Evolutionary conservation across 2,113 vertebrate genomes (phyloP).

Genomic region (Pan troglodytes): NHGRI_mPanTro3-v2.1_pri NC_072404.2:97164501-97165000

Average conservation of each 20-base stretch:
- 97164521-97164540: not conserved
- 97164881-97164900: not conserved
- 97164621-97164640: not conserved
- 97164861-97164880: not conserved
- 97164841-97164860: not conserved
- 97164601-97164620: not conserved
- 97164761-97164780: not conserved
- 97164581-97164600: constrained; percentile 17
- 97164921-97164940: not conserved
- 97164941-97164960: not conserved
- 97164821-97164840: not conserved
- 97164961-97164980: not conserved
- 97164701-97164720: not conserved
- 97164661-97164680: not conserved
- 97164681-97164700: not conserved
- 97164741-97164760: not conserved
- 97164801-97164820: not conserved
- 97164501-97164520: not conserved
- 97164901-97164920: not conserved
- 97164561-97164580: not conserved
- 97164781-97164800: not conserved
- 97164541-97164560: not conserved
- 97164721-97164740: not conserved
- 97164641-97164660: not conserved
- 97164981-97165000: not conserved